phyloP scores from a whole-genome alignment of 2,888 invertebrate genomes.

The Campopleginae sp. region DNA sequence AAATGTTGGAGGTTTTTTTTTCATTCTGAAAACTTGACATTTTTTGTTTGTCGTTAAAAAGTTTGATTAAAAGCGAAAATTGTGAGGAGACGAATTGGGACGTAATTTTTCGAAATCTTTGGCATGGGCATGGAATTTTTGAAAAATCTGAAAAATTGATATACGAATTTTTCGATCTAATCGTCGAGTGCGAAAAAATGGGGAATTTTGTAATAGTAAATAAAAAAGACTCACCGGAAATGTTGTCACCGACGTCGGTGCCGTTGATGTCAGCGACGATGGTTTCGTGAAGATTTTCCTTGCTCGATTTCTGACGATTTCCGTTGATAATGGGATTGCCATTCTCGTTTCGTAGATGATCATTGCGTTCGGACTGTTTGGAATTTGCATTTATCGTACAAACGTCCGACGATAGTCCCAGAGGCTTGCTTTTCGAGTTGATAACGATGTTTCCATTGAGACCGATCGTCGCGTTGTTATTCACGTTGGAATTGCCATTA shows the following conservation, averaged over 20 bases:
- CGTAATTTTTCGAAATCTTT: neutral
- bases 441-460: slow-evolving; percentile 73
- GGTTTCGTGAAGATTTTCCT: slow-evolving; percentile 71
- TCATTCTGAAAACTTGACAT: too few species aligned
- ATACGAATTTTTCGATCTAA: neutral
- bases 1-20: neutral
- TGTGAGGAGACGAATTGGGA: neutral
- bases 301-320: slow-evolving; percentile 68
- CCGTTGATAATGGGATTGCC: slow-evolving; percentile 70
- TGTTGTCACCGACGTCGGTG: slow-evolving; percentile 75
- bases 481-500: slow-evolving; percentile 75
- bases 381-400: slow-evolving; percentile 69
- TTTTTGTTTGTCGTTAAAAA: too few species aligned
- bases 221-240: slow-evolving; percentile 75
- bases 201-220: neutral
- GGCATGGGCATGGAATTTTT: too few species aligned
- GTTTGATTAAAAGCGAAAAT: too few species aligned
- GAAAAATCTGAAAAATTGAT: neutral
- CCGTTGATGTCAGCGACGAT: slow-evolving; percentile 74
- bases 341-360: slow-evolving; percentile 71
- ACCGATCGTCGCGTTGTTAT: slow-evolving; percentile 72
- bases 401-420: slow-evolving; percentile 69
- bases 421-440: slow-evolving; percentile 68
- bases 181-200: neutral
- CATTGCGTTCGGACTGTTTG: slow-evolving; percentile 71